phyloP scores from a whole-genome alignment of 64 coral and sea anemone genomes.

The Dendronephthya gigantea region DNA sequence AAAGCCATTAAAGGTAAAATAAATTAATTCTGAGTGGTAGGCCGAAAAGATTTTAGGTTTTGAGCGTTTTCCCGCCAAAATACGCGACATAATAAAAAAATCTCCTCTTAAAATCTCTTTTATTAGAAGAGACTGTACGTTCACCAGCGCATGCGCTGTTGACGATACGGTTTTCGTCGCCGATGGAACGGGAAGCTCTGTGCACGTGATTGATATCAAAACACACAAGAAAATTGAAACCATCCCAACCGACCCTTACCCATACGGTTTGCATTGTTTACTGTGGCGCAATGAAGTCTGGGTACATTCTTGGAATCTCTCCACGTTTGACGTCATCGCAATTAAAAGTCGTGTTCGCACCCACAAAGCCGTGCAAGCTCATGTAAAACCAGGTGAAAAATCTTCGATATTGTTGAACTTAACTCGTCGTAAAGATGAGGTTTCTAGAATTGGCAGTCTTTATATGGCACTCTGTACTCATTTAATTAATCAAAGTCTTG shows the following conservation, averaged over 20 bases:
- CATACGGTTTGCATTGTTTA: slow-evolving; percentile 14
- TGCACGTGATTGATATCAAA: slow-evolving; percentile 33
- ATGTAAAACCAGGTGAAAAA: slow-evolving; percentile 14
- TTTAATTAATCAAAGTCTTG: too few relatives aligned
- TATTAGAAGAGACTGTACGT: background rate
- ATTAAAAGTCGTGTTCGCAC: background rate
- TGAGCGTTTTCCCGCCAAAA: too few relatives aligned
- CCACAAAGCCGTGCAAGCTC: slow-evolving; percentile 35
- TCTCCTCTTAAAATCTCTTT: background rate
- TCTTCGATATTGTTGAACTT: background rate
- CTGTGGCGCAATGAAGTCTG: slow-evolving; percentile 37
- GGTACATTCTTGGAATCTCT: slow-evolving; percentile 24
- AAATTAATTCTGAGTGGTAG: too few relatives aligned
- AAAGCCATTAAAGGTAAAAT: too few relatives aligned
- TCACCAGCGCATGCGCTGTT: background rate
- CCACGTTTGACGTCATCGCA: slow-evolving; percentile 44
- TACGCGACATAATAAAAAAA: too few relatives aligned
- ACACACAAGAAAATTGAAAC: slow-evolving; percentile 19
- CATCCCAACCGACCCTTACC: background rate
- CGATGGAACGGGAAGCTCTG: slow-evolving; percentile 12
- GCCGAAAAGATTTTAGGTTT: too few relatives aligned
- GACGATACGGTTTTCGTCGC: slow-evolving; percentile 23
- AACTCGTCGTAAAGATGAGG: background rate
- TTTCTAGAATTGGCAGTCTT: too few relatives aligned
- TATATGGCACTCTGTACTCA: too few relatives aligned